Evolutionary conservation across 1,140 invertebrate genomes (phyloP).

Genomic region (Himalopsyche phryganea): DNA sequence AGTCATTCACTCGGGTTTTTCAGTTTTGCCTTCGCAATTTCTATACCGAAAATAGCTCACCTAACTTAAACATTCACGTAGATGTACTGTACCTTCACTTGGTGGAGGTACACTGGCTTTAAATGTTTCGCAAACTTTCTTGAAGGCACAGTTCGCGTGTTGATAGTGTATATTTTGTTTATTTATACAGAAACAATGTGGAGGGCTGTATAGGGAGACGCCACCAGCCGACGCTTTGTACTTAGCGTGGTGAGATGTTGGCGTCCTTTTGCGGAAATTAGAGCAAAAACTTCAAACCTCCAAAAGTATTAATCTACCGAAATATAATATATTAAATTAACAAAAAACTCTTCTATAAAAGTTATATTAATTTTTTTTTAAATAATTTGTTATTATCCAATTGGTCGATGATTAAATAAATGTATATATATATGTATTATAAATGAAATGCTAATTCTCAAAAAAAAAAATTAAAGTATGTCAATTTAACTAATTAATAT

Average conservation of each 20-base stretch:
- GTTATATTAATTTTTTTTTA: too few relatives aligned
- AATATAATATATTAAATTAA: too few relatives aligned
- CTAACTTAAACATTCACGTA: not conserved
- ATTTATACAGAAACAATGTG: slow-evolving; percentile 7
- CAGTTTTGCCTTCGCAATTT: not conserved
- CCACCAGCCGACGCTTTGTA: slow-evolving; percentile 30
- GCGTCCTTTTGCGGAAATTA: slow-evolving; percentile 17
- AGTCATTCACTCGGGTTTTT: not conserved
- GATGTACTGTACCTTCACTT: not conserved
- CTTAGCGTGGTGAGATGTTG: slow-evolving; percentile 31
- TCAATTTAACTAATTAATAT: too few relatives aligned
- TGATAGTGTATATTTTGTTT: too few relatives aligned
- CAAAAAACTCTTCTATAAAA: too few relatives aligned
- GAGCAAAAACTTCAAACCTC: slow-evolving; percentile 6
- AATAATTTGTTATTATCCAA: too few relatives aligned
- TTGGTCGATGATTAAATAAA: too few relatives aligned
- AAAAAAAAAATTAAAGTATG: too few relatives aligned
- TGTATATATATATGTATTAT: too few relatives aligned
- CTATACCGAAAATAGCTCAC: too few relatives aligned
- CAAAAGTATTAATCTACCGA: not conserved
- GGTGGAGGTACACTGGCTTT: not conserved
- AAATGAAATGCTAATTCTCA: too few relatives aligned
- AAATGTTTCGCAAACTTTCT: not conserved
- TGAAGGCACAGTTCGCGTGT: too few relatives aligned
- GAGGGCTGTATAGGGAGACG: slow-evolving; percentile 12